Conservation (phyloP, 2,888 invertebrate species). For the Rotaria socialis region DNA sequence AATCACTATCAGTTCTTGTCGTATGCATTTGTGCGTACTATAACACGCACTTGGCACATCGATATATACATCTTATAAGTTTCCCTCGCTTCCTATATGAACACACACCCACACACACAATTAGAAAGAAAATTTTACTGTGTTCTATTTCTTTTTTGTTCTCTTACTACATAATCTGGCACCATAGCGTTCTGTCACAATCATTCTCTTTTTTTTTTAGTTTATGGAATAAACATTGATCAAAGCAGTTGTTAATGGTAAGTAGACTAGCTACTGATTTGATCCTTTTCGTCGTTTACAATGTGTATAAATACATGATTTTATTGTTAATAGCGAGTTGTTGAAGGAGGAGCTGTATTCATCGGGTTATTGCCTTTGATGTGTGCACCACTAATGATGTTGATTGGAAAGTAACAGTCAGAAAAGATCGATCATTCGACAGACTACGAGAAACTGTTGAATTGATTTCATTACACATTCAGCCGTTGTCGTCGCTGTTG, state of each 20-base stretch:
- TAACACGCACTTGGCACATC: not conserved
- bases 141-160: not conserved
- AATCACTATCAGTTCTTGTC: not conserved
- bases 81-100: not conserved
- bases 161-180: not conserved
- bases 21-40: not conserved
- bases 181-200: not conserved
- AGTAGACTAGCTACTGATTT: not conserved
- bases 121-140: not conserved
- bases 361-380: not conserved
- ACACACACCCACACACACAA: not conserved
- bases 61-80: not conserved
- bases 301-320: not conserved
- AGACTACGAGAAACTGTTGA: not conserved
- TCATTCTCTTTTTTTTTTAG: not conserved
- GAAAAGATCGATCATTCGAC: conserved; percentile 1
- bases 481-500: not conserved
- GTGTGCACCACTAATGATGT: conserved; percentile 21
- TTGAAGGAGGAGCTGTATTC: not conserved
- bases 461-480: conserved; percentile 23
- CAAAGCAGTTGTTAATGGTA: not conserved
- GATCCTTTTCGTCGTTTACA: not conserved
- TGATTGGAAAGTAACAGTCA: not conserved
- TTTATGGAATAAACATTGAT: not conserved
- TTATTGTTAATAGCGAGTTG: not conserved